A percentile compares a stretch with the other conserved stretches of the same genome.
These are phyloP conservation scores for Brachyistius frenatus DNA, from an alignment of 2,113 vertebrate genomes.

Conservation along the genomic window DNA sequence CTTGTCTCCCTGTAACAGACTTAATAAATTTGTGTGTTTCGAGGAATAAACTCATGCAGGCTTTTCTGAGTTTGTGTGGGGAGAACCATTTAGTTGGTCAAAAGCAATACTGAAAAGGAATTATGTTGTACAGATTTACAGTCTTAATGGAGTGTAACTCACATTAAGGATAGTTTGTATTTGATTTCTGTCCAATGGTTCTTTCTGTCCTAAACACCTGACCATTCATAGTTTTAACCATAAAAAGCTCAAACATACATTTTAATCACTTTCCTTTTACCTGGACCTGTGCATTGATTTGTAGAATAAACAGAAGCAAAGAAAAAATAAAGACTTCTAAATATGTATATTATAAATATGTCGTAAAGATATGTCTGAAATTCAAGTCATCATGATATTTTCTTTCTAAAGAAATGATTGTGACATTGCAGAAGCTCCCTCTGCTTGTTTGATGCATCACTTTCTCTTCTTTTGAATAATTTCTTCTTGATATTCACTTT, in stretches of 20 bases:
- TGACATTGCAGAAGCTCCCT: not conserved
- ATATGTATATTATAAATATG: too few relatives aligned
- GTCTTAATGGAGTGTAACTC: not conserved
- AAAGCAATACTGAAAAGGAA: not conserved
- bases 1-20: slow-evolving; percentile 2
- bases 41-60: not conserved
- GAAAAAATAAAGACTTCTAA: too few relatives aligned
- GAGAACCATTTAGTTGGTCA: not conserved
- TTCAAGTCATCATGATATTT: not conserved
- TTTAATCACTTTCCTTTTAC: too few relatives aligned
- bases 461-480: slow-evolving; percentile 6
- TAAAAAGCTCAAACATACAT: not conserved
- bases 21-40: not conserved
- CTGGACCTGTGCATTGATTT: too few relatives aligned
- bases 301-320: too few relatives aligned
- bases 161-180: too few relatives aligned
- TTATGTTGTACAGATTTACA: not conserved
- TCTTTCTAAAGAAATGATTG: not conserved
- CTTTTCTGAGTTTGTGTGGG: not conserved
- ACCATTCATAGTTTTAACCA: not conserved
- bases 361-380: not conserved
- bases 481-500: not conserved
- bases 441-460: slow-evolving; percentile 12
- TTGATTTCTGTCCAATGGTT: not conserved
- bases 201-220: not conserved